phyloP scores from a whole-genome alignment of 2,888 invertebrate genomes.

The Molorchus minor region DNA sequence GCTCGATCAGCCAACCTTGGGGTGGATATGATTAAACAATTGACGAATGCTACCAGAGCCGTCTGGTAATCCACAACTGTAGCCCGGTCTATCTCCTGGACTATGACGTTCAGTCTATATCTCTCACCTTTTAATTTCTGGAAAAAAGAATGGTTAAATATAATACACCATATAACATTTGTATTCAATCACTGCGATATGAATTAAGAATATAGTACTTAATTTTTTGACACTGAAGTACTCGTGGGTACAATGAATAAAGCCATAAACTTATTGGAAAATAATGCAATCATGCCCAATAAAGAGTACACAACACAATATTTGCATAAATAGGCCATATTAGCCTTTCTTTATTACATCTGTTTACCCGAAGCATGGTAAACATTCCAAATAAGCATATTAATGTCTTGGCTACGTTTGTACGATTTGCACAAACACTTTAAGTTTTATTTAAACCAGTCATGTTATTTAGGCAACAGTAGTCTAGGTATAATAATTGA shows the following conservation, averaged over 20 bases:
- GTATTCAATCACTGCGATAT: not conserved
- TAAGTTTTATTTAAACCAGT: not conserved
- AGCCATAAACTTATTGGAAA: no score
- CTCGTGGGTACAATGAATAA: no score
- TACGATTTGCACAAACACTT: not conserved
- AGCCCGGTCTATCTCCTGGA: conserved; percentile 86
- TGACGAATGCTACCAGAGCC: conserved; percentile 91
- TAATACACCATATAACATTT: not conserved
- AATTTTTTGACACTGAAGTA: no score
- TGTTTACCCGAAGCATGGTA: conserved; percentile 3
- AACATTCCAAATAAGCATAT: conserved; percentile 8
- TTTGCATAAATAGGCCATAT: conserved; percentile 4
- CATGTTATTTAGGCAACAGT: not conserved
- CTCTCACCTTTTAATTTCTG: conserved; percentile 87
- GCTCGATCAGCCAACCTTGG: conserved; percentile 86
- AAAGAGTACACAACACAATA: no score
- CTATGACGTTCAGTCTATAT: conserved; percentile 88
- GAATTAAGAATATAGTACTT: not conserved
- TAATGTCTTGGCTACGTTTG: conserved; percentile 2
- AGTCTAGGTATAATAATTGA: not conserved
- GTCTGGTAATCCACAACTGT: conserved; percentile 88
- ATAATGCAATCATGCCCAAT: no score
- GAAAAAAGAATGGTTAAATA: conserved; percentile 35
- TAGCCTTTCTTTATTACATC: not conserved
- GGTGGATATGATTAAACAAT: conserved; percentile 93